phyloP scores from a whole-genome alignment of 2,888 invertebrate species.

The Thumatha senex region DNA sequence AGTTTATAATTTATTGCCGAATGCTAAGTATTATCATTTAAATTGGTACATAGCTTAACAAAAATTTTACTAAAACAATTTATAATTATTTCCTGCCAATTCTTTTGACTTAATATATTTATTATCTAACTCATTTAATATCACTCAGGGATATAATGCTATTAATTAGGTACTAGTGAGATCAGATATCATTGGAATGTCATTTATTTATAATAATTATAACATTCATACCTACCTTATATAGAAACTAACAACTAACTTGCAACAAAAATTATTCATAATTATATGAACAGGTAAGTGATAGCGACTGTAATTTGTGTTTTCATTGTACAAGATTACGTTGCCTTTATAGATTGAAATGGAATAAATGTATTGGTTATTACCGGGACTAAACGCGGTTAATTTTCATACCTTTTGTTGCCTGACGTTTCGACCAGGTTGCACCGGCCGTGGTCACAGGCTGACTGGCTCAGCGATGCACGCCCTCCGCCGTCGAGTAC shows the following conservation, averaged over 20 bases:
- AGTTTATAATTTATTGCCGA: conserved; percentile 35
- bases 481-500: too few species aligned
- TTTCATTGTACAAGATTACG: too few species aligned
- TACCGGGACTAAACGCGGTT: too few species aligned
- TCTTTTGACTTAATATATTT: neutral
- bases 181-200: conserved; percentile 1
- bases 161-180: neutral
- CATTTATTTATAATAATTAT: neutral
- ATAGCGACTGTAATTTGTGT: too few species aligned
- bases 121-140: neutral
- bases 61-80: conserved; percentile 17
- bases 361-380: too few species aligned
- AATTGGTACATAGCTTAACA: conserved; percentile 8
- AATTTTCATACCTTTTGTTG: too few species aligned
- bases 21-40: conserved; percentile 12
- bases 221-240: neutral
- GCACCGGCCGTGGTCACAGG: too few species aligned
- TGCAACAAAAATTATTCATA: neutral
- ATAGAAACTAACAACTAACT: neutral
- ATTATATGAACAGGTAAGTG: neutral
- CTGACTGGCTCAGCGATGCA: too few species aligned
- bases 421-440: too few species aligned
- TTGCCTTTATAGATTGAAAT: too few species aligned
- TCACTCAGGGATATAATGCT: neutral
- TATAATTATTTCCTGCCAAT: conserved; percentile 12